phyloP scores from a whole-genome alignment of 2,888 invertebrate genomes.

The Timema cristinae region DNA sequence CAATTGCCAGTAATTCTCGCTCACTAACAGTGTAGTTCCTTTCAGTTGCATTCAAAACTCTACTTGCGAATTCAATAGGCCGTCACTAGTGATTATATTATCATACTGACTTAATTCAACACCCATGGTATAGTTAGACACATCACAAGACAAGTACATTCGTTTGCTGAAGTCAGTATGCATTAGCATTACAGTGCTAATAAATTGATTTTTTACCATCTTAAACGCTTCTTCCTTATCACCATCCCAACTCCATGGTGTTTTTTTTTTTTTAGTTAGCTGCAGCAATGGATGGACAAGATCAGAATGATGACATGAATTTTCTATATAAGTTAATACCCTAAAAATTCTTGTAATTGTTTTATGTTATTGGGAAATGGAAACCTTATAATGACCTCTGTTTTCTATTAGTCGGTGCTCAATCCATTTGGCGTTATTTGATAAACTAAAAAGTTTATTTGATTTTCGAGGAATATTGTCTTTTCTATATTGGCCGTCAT shows the following conservation, averaged over 20 bases:
- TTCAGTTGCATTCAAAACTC: background rate
- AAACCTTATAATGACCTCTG: slow-evolving; percentile 35
- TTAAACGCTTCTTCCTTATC: background rate
- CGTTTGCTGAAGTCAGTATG: background rate
- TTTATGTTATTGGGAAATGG: slow-evolving; percentile 34
- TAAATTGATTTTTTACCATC: background rate
- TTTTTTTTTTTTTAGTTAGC: too few relatives aligned
- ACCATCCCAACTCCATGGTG: background rate
- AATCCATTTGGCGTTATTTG: background rate
- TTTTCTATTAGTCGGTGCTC: slow-evolving; percentile 30
- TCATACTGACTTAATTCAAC: background rate
- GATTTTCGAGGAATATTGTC: slow-evolving; percentile 31
- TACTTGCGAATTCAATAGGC: slow-evolving; percentile 8
- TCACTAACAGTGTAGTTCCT: background rate
- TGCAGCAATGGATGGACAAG: background rate
- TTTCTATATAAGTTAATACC: background rate
- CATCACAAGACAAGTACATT: background rate
- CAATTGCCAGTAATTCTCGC: background rate
- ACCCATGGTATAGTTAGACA: background rate
- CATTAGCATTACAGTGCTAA: background rate
- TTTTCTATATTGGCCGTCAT: slow-evolving; percentile 36
- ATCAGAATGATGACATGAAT: background rate
- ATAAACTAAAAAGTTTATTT: slow-evolving; percentile 11
- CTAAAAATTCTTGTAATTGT: slow-evolving; percentile 34
- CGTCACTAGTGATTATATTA: too few relatives aligned